Evolutionary conservation across 2,888 invertebrate genomes (phyloP).

Genomic region (Philereme transversata): DNA sequence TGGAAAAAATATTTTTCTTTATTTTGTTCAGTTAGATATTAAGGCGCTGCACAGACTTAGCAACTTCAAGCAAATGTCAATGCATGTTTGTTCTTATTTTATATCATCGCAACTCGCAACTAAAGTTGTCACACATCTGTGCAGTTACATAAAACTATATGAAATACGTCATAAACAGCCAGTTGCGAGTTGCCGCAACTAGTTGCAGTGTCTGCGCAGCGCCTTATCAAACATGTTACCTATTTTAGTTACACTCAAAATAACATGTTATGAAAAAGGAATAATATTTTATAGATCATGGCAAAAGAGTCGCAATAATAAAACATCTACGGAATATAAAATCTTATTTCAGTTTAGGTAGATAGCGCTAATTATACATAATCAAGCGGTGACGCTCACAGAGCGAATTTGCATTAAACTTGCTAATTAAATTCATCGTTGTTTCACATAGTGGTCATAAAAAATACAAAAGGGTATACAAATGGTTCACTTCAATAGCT

Average conservation of each 20-base stretch:
- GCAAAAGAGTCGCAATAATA: not conserved
- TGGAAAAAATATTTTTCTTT: too few species aligned
- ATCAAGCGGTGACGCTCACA: slow-evolving; percentile 6
- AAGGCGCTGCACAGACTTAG: too few species aligned
- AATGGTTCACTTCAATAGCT: not conserved
- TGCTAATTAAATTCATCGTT: slow-evolving; percentile 7
- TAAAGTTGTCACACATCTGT: too few species aligned
- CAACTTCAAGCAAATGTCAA: too few species aligned
- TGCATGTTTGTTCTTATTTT: too few species aligned
- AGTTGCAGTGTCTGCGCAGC: too few species aligned
- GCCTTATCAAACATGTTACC: too few species aligned
- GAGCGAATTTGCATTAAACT: slow-evolving; percentile 6
- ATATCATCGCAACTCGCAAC: too few species aligned
- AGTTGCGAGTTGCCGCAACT: too few species aligned
- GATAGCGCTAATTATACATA: not conserved
- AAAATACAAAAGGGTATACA: not conserved
- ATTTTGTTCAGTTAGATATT: too few species aligned
- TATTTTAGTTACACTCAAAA: not conserved
- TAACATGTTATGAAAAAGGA: not conserved
- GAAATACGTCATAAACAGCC: too few species aligned
- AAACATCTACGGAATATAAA: slow-evolving; percentile 5
- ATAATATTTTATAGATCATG: not conserved
- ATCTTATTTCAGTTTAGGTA: not conserved
- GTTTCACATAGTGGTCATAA: slow-evolving; percentile 2
- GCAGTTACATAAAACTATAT: too few species aligned